Evolutionary conservation across 2,113 vertebrate species (phyloP).

Genomic region (Vidua macroura): DNA sequence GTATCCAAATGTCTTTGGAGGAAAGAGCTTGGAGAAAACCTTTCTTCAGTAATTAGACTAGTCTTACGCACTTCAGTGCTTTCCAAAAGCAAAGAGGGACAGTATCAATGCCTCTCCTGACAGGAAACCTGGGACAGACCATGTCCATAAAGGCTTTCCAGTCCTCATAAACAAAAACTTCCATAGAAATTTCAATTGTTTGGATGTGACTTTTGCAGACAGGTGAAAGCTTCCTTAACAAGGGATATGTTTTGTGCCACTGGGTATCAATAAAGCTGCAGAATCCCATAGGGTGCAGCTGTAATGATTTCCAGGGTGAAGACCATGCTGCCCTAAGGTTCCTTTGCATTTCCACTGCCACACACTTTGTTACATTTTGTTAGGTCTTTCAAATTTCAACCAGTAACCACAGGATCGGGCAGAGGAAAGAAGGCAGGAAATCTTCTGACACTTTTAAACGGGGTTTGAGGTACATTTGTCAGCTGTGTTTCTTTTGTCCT

Average conservation of each 20-base stretch:
- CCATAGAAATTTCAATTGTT: background rate
- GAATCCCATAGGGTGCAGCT: background rate
- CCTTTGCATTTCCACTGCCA: background rate
- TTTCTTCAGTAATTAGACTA: background rate
- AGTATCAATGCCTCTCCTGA: background rate
- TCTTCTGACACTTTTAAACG: background rate
- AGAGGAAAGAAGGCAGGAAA: background rate
- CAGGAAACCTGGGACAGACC: background rate
- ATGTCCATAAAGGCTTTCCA: background rate
- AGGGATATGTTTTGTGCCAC: background rate
- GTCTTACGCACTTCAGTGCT: background rate
- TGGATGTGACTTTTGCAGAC: background rate
- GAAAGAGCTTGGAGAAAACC: background rate
- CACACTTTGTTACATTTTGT: background rate
- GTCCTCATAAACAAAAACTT: background rate
- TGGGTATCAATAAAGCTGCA: background rate
- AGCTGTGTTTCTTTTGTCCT: background rate
- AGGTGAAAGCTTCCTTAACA: background rate
- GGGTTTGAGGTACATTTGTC: background rate
- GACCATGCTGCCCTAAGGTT: background rate
- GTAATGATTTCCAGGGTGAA: background rate
- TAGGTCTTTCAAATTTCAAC: background rate
- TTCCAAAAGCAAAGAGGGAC: background rate
- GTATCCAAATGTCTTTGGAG: background rate
- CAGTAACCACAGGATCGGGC: background rate